Conservation (phyloP, 2,888 invertebrate species). For the Oligia latruncula region DNA sequence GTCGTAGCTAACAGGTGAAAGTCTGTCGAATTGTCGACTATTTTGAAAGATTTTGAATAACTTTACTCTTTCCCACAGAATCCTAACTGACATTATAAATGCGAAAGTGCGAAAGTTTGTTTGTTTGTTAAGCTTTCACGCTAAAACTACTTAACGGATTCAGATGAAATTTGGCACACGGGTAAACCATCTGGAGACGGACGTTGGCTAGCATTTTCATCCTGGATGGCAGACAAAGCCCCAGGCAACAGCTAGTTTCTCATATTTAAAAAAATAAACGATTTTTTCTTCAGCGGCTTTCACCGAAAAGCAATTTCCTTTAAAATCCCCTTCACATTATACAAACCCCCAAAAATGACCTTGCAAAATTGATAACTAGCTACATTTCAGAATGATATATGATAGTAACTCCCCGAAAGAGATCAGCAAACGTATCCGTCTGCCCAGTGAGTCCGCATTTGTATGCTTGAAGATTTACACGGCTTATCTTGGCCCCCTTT, state of each 20-base stretch:
- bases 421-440: constrained; percentile 70
- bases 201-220: not conserved
- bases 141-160: not conserved
- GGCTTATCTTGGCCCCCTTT: constrained; percentile 77
- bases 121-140: not conserved
- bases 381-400: constrained; percentile 69
- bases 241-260: not conserved
- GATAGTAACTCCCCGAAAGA: constrained; percentile 66
- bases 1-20: not conserved
- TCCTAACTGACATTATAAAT: not conserved
- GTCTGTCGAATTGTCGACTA: not conserved
- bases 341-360: constrained; percentile 40
- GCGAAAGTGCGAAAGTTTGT: not conserved
- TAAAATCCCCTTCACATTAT: constrained; percentile 33
- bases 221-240: not conserved
- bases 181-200: not conserved
- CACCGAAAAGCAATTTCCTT: constrained; percentile 21
- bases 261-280: not conserved
- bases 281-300: not conserved
- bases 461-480: constrained; percentile 79
- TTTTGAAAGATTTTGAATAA: not conserved
- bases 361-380: constrained; percentile 65
- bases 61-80: not conserved
- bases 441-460: constrained; percentile 72
- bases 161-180: not conserved